These are phyloP conservation scores for Micromussa lordhowensis DNA, from an alignment of 92 coral and sea anemone species.

Conservation along the genomic window DNA sequence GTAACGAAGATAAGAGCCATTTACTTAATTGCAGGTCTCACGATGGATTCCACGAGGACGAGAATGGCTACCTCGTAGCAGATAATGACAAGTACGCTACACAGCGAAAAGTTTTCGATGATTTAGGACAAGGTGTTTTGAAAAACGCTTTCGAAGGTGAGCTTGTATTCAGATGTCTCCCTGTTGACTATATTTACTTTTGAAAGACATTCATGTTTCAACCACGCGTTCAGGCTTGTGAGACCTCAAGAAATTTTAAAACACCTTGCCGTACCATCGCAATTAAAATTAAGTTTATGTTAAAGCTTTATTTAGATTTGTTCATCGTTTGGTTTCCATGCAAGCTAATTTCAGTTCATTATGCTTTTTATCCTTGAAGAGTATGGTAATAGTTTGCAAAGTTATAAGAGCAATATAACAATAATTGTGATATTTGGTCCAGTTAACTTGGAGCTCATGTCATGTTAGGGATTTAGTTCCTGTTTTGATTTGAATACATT, in stretches of 20 bases:
- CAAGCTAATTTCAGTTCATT: neutral
- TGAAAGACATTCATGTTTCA: neutral
- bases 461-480: neutral
- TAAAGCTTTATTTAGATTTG: neutral
- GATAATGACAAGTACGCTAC: constrained; percentile 78
- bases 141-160: constrained; percentile 95
- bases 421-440: neutral
- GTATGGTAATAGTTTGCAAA: neutral
- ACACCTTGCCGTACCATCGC: neutral
- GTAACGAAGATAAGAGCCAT: constrained; percentile 19
- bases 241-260: neutral
- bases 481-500: neutral
- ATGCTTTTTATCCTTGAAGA: neutral
- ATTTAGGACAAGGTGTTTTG: constrained; percentile 96
- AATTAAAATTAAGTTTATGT: neutral
- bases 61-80: constrained; percentile 66
- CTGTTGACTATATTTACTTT: neutral
- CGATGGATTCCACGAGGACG: constrained; percentile 88
- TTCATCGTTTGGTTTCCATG: neutral
- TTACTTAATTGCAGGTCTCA: constrained; percentile 80
- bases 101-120: constrained; percentile 92
- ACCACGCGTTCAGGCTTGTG: neutral
- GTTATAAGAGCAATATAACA: neutral
- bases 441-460: neutral
- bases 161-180: neutral